Conservation (phyloP, 2,113 vertebrate genomes). For the Meriones unguiculatus region DNA sequence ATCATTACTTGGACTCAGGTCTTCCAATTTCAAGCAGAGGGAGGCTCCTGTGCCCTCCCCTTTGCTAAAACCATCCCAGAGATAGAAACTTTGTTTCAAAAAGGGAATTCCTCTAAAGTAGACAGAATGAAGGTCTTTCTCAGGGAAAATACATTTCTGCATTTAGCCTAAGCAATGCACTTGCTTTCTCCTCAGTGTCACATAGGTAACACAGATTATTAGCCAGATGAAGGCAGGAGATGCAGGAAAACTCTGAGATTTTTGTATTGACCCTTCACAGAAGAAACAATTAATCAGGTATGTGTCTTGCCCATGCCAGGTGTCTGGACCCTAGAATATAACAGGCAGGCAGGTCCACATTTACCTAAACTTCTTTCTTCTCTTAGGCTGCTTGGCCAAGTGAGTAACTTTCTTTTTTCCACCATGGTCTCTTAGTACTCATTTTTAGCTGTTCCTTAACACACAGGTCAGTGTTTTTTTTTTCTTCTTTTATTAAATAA, state of each 20-base stretch:
- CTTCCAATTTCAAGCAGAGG: background rate
- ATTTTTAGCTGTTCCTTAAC: background rate
- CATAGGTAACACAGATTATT: background rate
- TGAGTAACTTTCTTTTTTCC: background rate
- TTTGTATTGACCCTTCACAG: background rate
- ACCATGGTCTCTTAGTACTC: background rate
- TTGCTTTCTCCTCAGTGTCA: background rate
- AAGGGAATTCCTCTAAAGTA: background rate
- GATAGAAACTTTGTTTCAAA: background rate
- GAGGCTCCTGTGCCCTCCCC: background rate
- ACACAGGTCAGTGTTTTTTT: background rate
- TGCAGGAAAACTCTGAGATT: background rate
- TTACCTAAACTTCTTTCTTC: background rate
- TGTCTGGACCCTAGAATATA: background rate
- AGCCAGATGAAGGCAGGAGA: background rate
- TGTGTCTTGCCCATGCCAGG: background rate
- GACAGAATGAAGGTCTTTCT: background rate
- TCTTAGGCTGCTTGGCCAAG: background rate
- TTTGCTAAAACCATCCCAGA: background rate
- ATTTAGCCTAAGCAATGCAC: background rate
- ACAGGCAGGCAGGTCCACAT: background rate
- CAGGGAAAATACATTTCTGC: background rate
- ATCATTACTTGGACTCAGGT: background rate
- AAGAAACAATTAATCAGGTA: background rate
- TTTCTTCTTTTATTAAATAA: conserved; percentile 22